Evolutionary conservation across 2,888 invertebrate species (phyloP).

Genomic region (Leucoptera coffeella): DNA sequence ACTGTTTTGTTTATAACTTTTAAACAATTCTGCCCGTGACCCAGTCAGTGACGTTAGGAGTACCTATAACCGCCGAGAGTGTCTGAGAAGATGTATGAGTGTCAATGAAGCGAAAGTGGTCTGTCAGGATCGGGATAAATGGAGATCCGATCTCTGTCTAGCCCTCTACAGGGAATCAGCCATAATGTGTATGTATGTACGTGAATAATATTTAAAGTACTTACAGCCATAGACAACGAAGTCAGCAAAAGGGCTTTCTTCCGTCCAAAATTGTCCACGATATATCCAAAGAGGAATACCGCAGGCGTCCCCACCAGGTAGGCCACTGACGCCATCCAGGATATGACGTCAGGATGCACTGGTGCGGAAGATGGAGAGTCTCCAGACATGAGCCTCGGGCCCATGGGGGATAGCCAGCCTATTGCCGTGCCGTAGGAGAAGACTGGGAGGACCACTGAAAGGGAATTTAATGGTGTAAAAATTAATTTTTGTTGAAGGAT

Average conservation of each 20-base stretch:
- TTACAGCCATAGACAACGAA: constrained; percentile 33
- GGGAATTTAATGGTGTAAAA: no score
- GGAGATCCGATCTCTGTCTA: no score
- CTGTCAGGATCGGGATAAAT: no score
- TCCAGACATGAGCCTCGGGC: constrained; percentile 36
- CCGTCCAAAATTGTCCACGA: constrained; percentile 46
- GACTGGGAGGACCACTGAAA: constrained; percentile 46
- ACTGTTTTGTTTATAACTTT: no score
- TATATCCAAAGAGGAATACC: constrained; percentile 45
- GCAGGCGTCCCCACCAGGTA: constrained; percentile 49
- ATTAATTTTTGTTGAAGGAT: no score
- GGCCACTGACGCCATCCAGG: constrained; percentile 53
- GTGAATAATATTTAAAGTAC: constrained; percentile 9
- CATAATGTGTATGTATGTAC: no score
- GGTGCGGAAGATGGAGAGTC: constrained; percentile 29
- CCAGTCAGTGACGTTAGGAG: not conserved
- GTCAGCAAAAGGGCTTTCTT: constrained; percentile 40
- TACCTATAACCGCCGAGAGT: no score
- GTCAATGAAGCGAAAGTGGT: no score
- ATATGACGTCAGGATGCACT: constrained; percentile 35
- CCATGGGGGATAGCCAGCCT: constrained; percentile 54
- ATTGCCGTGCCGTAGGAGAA: constrained; percentile 49
- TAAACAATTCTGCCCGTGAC: not conserved
- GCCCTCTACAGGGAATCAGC: no score
- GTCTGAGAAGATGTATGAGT: no score